Conservation (phyloP, 1,140 invertebrate species). For the silkworm (Bombyx mori) region ASM3026992v2 NC_085129.1:8355501-8356000, state of each 20-base stretch:
- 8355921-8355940: constrained; percentile 19
- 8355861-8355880: constrained; percentile 66
- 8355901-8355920: constrained; percentile 16
- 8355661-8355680: constrained; percentile 25
- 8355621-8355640: constrained; percentile 23
- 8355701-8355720: constrained; percentile 28
- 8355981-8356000: constrained; percentile 21
- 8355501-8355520: constrained; percentile 8
- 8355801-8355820: too few species aligned
- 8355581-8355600: constrained; percentile 10
- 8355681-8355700: constrained; percentile 23
- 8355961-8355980: constrained; percentile 46
- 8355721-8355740: too few species aligned
- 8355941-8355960: constrained; percentile 31
- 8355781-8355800: constrained; percentile 11
- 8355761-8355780: constrained; percentile 23
- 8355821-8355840: constrained; percentile 23
- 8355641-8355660: constrained; percentile 22
- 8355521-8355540: background rate
- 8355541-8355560: constrained; percentile 16
- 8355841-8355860: constrained; percentile 63
- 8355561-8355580: constrained; percentile 20
- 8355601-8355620: constrained; percentile 22
- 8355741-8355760: constrained; percentile 23
- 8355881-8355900: constrained; percentile 39